Base-by-base conservation (phyloP, 1,140 invertebrate species). In the Hydropsyche tenuis region DNA sequence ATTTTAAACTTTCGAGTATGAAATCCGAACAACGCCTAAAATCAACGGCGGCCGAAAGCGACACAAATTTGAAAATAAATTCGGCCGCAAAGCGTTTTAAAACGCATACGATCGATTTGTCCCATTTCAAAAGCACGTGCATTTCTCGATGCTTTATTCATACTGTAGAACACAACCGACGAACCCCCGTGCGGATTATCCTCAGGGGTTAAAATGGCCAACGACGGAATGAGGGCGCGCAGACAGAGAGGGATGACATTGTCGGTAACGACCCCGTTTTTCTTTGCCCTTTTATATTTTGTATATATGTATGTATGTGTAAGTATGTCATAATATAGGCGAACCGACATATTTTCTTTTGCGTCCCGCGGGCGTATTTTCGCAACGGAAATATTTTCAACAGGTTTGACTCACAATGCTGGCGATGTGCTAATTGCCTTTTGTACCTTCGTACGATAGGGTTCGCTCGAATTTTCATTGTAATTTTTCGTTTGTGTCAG, bases 301-400 rank as follows among this genome's bases (percentile, higher is more conserved):
- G 9, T 37, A 60, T 60, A 60, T 14, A 22, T 60, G n/a, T n/a
- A n/a, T n/a, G n/a, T n/a, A n/a, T 60, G 25, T 23, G 56, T 37
- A 37, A 37, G n/a, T n/a, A n/a, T n/a, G n/a, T n/a, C n/a, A n/a
- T n/a, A 37, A 37, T 37, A 37, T 37, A 37, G 9, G 30, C 30
- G 30, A 37, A 37, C 30, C 9, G 22, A 60, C 56, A 60, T 60
- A 60, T 60, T 60, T 60, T 60, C 56, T 25, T 60, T 60, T 25
- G 22, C 22, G 56, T 60, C 56, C 56, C 56, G 12, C 22, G 23
- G 56, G 56, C 56, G 56, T 60, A 60, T 60, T 60, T 60, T 60
- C 23, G 56, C 23, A 22, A 60, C 56, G 56, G 22, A 60, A 60
- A 60, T 60, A 60, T 23, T 60, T 60, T 60, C 56, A 60, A 60